Base-by-base conservation (phyloP, 2,797 vertebrate genomes). In the Phaenicophaeus curvirostris region DNA sequence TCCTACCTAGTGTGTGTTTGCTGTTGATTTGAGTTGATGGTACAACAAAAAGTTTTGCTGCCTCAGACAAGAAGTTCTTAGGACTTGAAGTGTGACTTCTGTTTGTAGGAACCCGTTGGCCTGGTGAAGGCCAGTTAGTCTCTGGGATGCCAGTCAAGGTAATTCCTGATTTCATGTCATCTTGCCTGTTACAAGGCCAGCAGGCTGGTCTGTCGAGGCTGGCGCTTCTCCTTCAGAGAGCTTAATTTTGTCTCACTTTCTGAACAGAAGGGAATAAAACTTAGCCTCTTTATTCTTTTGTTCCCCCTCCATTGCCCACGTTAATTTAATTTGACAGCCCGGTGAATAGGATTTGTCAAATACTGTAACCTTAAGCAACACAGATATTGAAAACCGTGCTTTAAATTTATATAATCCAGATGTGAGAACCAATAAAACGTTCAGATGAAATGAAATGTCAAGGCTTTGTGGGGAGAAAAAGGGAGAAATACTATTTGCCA, bases 351-450 rank as follows among this genome's bases (percentile, higher is more conserved):
- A 97, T 97, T 97, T 97, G 96, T 98, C 97, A 97, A 96, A 90
- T 96, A 82, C n/a, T 94, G 83, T 96, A 97, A 97, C 96, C 82
- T 92, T 97, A 96, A 97, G 92, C 89, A 89, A 82, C 55, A 82
- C 90, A 96, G 91, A 97, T 97, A 97, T 93, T 97, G 96, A 96
- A 97, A 97, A 86, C 89, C 68, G 59, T 92, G 93, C 96, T 95
- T 97, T 92, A 93, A 96, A 95, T 94, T 97, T 96, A 97, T 97
- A 81, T 84, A 95, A 95, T 97, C 97, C 97, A 98, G 97, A 98
- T 98, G 97, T 97, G 96, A 81, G 57, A 95, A 69, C 95, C 92
- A 97, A 90, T 97, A 93, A 97, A 96, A 89, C 2, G 79, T 84
- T 83, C 55, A 76, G 72, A 81, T 94, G 76, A 92, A 96, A 91